Evolutionary conservation across 2,797 vertebrate species (phyloP).

Genomic region (Lycodopsis pacificus): DNA sequence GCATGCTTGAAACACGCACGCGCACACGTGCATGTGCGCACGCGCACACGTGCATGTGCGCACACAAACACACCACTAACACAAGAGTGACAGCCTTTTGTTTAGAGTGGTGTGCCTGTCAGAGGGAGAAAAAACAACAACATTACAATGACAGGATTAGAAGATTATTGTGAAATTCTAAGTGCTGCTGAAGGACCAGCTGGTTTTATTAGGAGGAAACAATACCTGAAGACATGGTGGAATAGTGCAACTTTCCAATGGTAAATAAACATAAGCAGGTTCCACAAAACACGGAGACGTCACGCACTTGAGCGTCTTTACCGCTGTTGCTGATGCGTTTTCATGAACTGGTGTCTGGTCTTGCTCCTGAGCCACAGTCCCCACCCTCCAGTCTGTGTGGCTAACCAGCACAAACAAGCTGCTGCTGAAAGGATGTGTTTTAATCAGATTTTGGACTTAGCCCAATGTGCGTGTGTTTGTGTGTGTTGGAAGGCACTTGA

Average conservation of each 20-base stretch:
- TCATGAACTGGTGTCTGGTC: neutral
- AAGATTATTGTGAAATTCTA: conserved; percentile 67
- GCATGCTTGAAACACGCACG: conserved; percentile 62
- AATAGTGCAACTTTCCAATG: neutral
- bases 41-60: neutral
- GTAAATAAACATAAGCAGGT: neutral
- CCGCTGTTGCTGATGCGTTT: neutral
- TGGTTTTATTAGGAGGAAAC: conserved; percentile 28
- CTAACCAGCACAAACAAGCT: too few relatives aligned
- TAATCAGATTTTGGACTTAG: neutral
- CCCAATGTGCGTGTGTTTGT: neutral
- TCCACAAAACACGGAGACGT: neutral
- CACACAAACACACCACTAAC: conserved; percentile 28
- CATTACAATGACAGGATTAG: conserved; percentile 69
- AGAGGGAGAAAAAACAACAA: conserved; percentile 43
- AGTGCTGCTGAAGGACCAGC: conserved; percentile 44
- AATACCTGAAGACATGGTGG: conserved; percentile 13
- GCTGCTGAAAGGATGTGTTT: neutral
- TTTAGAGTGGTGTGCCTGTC: conserved; percentile 30
- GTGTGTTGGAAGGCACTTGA: neutral
- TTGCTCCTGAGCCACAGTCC: too few relatives aligned
- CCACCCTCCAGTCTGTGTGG: too few relatives aligned
- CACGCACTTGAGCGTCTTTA: neutral
- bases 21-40: too few relatives aligned
- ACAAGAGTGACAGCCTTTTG: conserved; percentile 52